Evolutionary conservation across 2,888 invertebrate genomes (phyloP).

Genomic region (Priocnemis perturbator): DNA sequence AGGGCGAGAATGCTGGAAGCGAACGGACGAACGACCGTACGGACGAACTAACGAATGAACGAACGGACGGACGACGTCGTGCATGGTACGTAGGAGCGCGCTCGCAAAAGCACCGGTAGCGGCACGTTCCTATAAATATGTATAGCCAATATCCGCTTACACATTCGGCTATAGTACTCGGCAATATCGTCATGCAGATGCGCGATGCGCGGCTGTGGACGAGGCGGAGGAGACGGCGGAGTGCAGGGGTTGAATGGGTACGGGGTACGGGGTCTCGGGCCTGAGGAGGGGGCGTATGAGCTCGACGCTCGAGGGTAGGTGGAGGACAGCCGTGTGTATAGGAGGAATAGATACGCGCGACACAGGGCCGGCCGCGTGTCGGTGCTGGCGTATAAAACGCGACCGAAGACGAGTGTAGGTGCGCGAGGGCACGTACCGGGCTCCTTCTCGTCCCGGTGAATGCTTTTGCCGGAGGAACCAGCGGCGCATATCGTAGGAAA

Average conservation of each 20-base stretch:
- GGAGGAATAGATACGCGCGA: conserved; percentile 31
- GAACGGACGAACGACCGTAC: conserved; percentile 34
- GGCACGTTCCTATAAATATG: conserved; percentile 64
- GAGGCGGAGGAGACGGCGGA: conserved; percentile 10
- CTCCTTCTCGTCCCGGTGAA: conserved; percentile 33
- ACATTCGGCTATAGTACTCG: conserved; percentile 57
- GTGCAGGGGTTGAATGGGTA: conserved; percentile 5
- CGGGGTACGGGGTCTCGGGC: conserved; percentile 4
- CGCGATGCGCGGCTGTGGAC: conserved; percentile 47
- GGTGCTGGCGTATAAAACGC: conserved; percentile 1
- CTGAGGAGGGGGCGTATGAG: conserved; percentile 1
- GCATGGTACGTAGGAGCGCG: background rate
- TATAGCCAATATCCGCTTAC: conserved; percentile 69
- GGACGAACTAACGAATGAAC: conserved; percentile 2
- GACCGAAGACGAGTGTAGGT: too few species aligned
- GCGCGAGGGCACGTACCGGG: conserved; percentile 15
- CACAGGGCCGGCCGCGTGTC: conserved; percentile 7
- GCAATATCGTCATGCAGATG: conserved; percentile 63
- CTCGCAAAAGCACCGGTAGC: conserved; percentile 39
- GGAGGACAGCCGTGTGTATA: conserved; percentile 19
- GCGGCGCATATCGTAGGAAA: conserved; percentile 59
- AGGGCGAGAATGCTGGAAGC: conserved; percentile 39
- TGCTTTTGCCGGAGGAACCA: conserved; percentile 59
- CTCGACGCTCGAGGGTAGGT: conserved; percentile 10
- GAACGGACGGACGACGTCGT: background rate